Base-by-base conservation (phyloP, 2,113 vertebrate species). In the Ondatra zibethicus region DNA sequence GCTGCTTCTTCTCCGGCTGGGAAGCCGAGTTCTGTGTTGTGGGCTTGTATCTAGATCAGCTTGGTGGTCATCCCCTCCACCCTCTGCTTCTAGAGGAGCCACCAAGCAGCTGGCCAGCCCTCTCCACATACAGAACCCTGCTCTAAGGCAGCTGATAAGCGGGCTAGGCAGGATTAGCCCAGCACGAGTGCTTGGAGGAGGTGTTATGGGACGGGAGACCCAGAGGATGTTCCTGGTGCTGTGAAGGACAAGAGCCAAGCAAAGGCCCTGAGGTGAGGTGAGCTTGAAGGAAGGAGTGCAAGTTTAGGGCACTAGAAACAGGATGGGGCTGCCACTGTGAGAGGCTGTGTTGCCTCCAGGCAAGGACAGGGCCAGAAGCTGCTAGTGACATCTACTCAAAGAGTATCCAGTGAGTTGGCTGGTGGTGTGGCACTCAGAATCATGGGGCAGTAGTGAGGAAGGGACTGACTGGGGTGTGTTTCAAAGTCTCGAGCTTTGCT, bases 191-290 rank as follows among this genome's bases (percentile, higher is more conserved):
- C 88, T 80, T 45, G 27, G 63, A 92, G 82, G 77, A 77, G 68
- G 80, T 2, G 3, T 70, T 42, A 2, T 14, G n/a, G 70, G 68
- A 82, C 23, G 13, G 55, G 77, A 89, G 52, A 78, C 36, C 47
- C 58, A 45, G 2, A 23, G 31, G 88, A 55, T 92, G 65, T 58
- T 52, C 6, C 47, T 45, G 68, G 45, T 84, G 61, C 72, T 31
- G 29, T 68, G 17, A 75, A 42, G 42, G 42, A 63, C 55, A 77
- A 58, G 80, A 88, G 31, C 61, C 70, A 14, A 55, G 91, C 72
- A 91, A 55, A 85, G 88, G 58, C 68, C 95, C 89, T 70, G 89
- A 85, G 93, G 76, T 65, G 66, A 73, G 84, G 65, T 2, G 90
- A 72, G 27, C 36, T 76, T 75, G 75, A 47, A 75, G 87, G 61